phyloP scores from a whole-genome alignment of 2,797 vertebrate species.

The Mus caroli region DNA sequence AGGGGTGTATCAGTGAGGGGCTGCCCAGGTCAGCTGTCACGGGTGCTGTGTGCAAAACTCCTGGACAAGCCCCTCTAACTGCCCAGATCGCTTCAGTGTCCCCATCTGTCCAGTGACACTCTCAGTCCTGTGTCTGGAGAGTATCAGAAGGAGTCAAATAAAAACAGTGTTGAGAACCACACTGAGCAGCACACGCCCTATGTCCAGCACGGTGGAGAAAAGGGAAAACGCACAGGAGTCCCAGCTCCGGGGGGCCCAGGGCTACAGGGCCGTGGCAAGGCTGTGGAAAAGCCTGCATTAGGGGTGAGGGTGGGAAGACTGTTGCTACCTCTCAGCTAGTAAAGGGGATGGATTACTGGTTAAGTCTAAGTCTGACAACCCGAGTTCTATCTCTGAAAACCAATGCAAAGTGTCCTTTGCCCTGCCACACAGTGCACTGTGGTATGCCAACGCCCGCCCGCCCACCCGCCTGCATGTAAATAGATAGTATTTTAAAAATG shows the following conservation, averaged over 20 bases:
- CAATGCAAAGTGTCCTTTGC: too few relatives aligned
- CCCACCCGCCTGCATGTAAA: neutral
- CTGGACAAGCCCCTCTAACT: neutral
- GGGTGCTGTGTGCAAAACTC: neutral
- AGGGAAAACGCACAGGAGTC: too few relatives aligned
- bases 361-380: too few relatives aligned
- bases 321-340: neutral
- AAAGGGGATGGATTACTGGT: neutral
- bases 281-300: neutral
- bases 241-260: neutral
- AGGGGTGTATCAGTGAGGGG: accelerated
- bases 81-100: neutral
- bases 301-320: too few relatives aligned
- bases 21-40: neutral
- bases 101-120: neutral
- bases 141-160: neutral
- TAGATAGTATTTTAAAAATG: neutral
- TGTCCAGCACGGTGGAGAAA: neutral
- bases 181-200: accelerated
- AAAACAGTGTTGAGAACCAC: neutral
- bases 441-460: neutral
- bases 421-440: neutral
- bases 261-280: neutral
- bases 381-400: too few relatives aligned
- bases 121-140: neutral